A percentile compares a stretch with the other conserved stretches of the same genome.
These are phyloP conservation scores for Rapana venosa DNA, from an alignment of 2,888 invertebrate genomes.

Conservation along the genomic window DNA sequence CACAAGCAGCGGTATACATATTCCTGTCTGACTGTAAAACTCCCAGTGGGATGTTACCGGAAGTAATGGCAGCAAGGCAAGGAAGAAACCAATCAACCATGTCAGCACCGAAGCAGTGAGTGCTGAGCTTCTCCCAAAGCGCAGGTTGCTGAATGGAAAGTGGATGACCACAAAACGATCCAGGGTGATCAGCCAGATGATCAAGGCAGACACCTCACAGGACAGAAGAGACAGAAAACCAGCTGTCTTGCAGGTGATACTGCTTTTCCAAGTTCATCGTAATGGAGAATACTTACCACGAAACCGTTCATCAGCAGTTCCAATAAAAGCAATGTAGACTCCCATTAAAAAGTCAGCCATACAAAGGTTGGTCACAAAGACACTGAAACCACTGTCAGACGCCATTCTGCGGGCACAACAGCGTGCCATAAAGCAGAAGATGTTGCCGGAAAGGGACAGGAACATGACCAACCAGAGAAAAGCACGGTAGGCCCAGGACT, in stretches of 20 bases:
- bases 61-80: neutral
- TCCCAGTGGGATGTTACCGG: conserved; percentile 29
- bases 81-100: conserved; percentile 60
- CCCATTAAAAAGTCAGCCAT: conserved; percentile 59
- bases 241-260: conserved; percentile 56
- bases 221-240: conserved; percentile 74
- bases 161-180: conserved; percentile 83
- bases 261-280: conserved; percentile 60
- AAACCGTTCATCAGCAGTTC: conserved; percentile 57
- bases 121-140: conserved; percentile 61
- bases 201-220: conserved; percentile 83
- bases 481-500: neutral
- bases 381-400: conserved; percentile 18
- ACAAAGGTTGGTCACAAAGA: conserved; percentile 45
- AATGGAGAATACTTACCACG: conserved; percentile 58
- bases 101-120: conserved; percentile 51
- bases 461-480: neutral
- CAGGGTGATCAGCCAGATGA: conserved; percentile 83
- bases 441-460: neutral
- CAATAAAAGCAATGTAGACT: conserved; percentile 57
- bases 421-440: neutral
- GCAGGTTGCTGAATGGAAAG: conserved; percentile 79
- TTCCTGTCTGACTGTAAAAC: neutral
- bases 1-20: neutral
- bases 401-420: neutral